These are phyloP conservation scores for Thomomys bottae DNA, from an alignment of 2,113 vertebrate species.

Conservation along the genomic window DNA sequence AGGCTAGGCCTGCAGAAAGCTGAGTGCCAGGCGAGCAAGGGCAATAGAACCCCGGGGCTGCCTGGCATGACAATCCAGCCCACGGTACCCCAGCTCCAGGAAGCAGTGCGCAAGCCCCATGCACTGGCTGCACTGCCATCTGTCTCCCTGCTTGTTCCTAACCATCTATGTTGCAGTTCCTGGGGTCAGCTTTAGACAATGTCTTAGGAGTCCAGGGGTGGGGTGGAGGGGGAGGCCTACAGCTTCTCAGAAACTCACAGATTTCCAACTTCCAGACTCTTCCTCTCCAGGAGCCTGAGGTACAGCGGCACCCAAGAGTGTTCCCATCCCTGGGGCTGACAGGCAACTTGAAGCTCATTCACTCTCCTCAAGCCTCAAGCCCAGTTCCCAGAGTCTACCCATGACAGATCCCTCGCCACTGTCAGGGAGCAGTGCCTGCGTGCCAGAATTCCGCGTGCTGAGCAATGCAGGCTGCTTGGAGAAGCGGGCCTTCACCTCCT, in stretches of 20 bases:
- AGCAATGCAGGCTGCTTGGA: neutral
- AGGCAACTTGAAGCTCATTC: no score
- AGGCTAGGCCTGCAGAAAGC: neutral
- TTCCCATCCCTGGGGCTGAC: neutral
- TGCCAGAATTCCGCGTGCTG: neutral
- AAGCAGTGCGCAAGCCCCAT: neutral
- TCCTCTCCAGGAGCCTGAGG: neutral
- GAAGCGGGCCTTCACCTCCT: neutral
- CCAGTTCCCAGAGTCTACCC: neutral
- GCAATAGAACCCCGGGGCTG: neutral
- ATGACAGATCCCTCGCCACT: neutral
- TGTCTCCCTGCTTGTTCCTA: neutral
- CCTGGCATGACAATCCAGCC: neutral
- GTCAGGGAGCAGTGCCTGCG: neutral
- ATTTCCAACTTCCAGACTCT: neutral
- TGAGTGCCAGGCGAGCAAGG: neutral
- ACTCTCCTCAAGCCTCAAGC: neutral
- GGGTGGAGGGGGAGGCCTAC: no score
- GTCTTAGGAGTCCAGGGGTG: neutral
- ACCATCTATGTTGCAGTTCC: neutral
- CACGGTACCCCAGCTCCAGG: neutral
- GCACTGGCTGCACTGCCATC: neutral
- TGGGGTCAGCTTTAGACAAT: neutral
- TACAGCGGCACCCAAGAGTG: neutral
- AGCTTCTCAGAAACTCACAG: neutral